Evolutionary conservation across 2,797 vertebrate species (phyloP), one percentile per base, ranked within the genome.

Genomic region (Merluccius polli): DNA sequence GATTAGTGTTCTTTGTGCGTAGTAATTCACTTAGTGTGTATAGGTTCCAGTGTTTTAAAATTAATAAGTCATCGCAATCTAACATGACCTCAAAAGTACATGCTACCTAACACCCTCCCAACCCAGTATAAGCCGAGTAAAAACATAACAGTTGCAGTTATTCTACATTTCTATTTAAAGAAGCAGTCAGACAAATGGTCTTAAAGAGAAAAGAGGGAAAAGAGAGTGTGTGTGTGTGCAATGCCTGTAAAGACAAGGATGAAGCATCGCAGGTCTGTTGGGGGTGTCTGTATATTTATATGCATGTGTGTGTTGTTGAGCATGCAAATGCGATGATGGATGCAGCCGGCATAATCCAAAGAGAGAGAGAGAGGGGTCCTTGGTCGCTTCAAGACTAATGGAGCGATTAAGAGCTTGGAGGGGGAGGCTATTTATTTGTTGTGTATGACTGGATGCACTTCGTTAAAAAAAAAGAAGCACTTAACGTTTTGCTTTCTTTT

Each of bases 401-500:
- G 91, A 86, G 84, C 88, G 86, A 92, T 93, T 93, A 93, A 88
- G 87, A 90, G 90, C 90, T 90, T 89, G 78, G 79, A 89, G 89
- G 86, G 83, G 90, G 86, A 69, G 76, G 87, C 80, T 85, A 89
- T 93, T 93, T 92, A 91, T 93, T 92, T 92, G 89, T 87, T 80
- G 85, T 86, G 90, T 90, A 86, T 92, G 92, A 93, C 88, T 92
- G 88, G 90, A 93, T 89, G 88, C 90, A 89, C 91, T 92, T 93
- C 91, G 93, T 93, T 93, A 92, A 91, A 90, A 91, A 91, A 83
- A 24, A 77, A 59, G 75, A 79, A 18, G 82, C 87, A 87, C 88
- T 93, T 88, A 87, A 78, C 65, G 85, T 81, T 84, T 79, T 71
- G 10, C 81, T 85, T 82, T 87, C 79, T 82, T 24, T 16, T 41